These are phyloP conservation scores for Asarcornis scutulata DNA, from an alignment of 2,113 vertebrate species.

Conservation along the genomic window DNA sequence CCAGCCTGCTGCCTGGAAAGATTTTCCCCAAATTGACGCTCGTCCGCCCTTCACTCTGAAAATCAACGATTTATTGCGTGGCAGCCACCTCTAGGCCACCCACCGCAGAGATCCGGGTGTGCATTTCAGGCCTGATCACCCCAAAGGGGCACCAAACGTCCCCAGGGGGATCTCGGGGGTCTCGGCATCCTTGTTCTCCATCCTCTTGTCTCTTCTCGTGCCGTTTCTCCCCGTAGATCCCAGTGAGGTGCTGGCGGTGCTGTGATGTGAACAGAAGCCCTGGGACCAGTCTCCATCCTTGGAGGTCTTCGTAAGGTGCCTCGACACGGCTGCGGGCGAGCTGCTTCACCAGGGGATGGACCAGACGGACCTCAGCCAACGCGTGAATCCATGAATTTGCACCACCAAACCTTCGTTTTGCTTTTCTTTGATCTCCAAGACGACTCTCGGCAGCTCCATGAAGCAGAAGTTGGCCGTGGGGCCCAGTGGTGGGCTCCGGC, in stretches of 20 bases:
- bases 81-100: no score
- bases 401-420: not conserved
- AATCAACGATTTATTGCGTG: not conserved
- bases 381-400: not conserved
- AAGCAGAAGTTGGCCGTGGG: not conserved
- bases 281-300: not conserved
- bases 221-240: not conserved
- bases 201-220: not conserved
- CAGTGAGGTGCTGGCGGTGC: not conserved
- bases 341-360: not conserved
- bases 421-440: not conserved
- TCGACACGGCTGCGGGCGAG: not conserved
- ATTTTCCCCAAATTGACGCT: not conserved
- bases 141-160: not conserved
- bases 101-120: rapidly evolving
- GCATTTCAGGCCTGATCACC: not conserved
- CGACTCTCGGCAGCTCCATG: not conserved
- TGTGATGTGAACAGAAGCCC: rapidly evolving
- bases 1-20: not conserved
- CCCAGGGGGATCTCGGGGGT: not conserved
- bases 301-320: not conserved
- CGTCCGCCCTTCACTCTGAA: not conserved
- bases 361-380: no score
- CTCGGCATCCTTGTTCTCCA: not conserved
- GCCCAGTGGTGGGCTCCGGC: not conserved